A percentile compares a stretch with the other conserved stretches of the same genome.
Evolutionary conservation across 2,797 vertebrate species (phyloP).

Genomic region (Macroramphosus scolopax): DNA sequence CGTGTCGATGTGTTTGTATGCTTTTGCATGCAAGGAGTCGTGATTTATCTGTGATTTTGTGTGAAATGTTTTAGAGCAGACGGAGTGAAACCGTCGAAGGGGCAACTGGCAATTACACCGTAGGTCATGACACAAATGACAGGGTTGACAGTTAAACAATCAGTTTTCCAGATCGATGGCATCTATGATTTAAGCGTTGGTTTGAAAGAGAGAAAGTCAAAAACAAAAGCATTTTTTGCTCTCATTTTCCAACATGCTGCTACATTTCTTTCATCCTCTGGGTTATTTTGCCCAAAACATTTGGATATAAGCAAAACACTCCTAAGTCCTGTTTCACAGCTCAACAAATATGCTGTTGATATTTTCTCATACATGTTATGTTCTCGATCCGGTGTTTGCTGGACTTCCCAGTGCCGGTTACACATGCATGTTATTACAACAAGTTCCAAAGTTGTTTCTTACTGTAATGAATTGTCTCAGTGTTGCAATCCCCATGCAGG

Average conservation of each 20-base stretch:
- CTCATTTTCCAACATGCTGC: too few relatives aligned
- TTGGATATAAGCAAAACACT: too few relatives aligned
- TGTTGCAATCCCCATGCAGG: slow-evolving; percentile 46
- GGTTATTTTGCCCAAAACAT: too few relatives aligned
- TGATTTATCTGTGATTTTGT: slow-evolving; percentile 34
- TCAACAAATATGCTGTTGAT: too few relatives aligned
- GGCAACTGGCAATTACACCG: slow-evolving; percentile 44
- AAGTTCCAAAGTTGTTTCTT: too few relatives aligned
- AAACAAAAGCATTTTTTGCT: slow-evolving; percentile 18
- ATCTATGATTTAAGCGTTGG: slow-evolving; percentile 20
- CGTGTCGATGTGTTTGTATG: slow-evolving; percentile 41
- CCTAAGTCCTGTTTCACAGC: too few relatives aligned
- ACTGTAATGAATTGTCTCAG: too few relatives aligned
- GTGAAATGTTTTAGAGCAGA: slow-evolving; percentile 25
- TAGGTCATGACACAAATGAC: slow-evolving; percentile 45
- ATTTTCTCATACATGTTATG: too few relatives aligned
- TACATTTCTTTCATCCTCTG: too few relatives aligned
- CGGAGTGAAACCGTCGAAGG: slow-evolving; percentile 18
- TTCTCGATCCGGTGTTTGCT: slow-evolving; percentile 7
- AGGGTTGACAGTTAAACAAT: slow-evolving; percentile 43
- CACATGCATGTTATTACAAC: slow-evolving; percentile 36
- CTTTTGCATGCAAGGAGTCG: slow-evolving; percentile 26
- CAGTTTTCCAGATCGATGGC: slow-evolving; percentile 23
- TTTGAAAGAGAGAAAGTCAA: slow-evolving; percentile 34
- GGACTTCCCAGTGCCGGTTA: slow-evolving; percentile 14